These are phyloP conservation scores for Sitta europaea DNA, from an alignment of 2,113 vertebrate genomes.

Conservation along the genomic window DNA sequence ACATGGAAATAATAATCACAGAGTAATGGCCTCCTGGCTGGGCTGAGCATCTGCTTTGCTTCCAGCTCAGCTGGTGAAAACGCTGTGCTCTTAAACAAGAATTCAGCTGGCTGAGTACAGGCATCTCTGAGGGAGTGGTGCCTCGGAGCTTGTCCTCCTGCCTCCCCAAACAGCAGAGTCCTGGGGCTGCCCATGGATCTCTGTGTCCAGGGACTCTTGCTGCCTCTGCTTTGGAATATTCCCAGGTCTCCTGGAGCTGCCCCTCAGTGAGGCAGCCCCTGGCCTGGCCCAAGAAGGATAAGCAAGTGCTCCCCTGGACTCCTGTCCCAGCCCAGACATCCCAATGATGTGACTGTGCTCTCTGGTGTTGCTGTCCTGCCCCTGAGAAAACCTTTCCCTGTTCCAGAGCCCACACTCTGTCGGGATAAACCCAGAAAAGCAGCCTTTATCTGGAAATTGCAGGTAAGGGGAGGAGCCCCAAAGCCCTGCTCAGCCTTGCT, in stretches of 20 bases:
- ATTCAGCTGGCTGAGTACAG: neutral
- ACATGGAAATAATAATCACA: conserved; percentile 36
- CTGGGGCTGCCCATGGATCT: neutral
- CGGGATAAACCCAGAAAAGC: neutral
- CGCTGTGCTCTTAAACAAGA: neutral
- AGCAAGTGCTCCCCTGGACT: neutral
- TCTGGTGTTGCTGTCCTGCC: neutral
- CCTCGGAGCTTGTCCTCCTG: neutral
- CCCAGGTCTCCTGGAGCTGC: neutral
- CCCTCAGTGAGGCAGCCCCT: neutral
- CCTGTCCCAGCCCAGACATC: neutral
- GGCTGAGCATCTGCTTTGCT: conserved; percentile 23
- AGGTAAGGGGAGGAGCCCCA: neutral
- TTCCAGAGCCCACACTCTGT: neutral
- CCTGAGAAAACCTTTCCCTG: neutral
- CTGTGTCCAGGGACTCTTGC: neutral
- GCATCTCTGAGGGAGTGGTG: neutral
- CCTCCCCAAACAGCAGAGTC: neutral
- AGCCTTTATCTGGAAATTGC: neutral
- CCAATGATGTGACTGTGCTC: neutral
- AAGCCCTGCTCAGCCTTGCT: neutral
- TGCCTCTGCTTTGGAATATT: neutral
- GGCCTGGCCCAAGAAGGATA: neutral
- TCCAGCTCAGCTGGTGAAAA: neutral
- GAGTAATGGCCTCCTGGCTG: conserved; percentile 1